These are phyloP conservation scores for Aphaenogaster floridana DNA, from an alignment of 1,140 invertebrate genomes.

Conservation along the genomic window DNA sequence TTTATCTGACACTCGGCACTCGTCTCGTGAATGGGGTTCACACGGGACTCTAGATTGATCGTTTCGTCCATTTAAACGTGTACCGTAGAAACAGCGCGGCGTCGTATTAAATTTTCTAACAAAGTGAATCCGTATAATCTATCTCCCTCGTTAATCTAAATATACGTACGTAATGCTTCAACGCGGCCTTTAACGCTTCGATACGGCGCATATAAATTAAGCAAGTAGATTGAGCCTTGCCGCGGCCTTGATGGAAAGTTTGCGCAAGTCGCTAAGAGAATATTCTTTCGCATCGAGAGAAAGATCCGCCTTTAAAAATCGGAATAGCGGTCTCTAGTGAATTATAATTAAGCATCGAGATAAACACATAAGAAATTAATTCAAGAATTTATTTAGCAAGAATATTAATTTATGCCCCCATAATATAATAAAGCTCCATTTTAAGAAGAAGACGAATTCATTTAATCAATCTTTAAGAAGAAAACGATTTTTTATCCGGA, in stretches of 20 bases:
- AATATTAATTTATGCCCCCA: neutral
- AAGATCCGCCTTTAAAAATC: neutral
- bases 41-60: slow-evolving; percentile 58
- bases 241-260: slow-evolving; percentile 19
- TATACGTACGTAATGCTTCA: neutral
- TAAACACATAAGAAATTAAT: slow-evolving; percentile 15
- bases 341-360: neutral
- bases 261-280: slow-evolving; percentile 8
- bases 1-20: slow-evolving; percentile 57
- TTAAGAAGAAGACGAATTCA: neutral
- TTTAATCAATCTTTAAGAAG: neutral
- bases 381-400: neutral
- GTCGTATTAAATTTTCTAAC: slow-evolving; percentile 53
- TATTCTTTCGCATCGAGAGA: neutral
- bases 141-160: slow-evolving; percentile 53
- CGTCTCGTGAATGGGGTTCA: slow-evolving; percentile 46
- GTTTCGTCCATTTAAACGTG: slow-evolving; percentile 5
- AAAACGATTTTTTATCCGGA: neutral
- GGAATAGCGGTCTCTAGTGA: neutral
- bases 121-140: slow-evolving; percentile 31
- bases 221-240: neutral
- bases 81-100: slow-evolving; percentile 1
- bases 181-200: slow-evolving; percentile 32
- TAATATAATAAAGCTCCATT: neutral
- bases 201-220: slow-evolving; percentile 30